These are phyloP conservation scores for Mechanitis messenoides DNA, from an alignment of 2,888 invertebrate genomes.

Conservation along the genomic window DNA sequence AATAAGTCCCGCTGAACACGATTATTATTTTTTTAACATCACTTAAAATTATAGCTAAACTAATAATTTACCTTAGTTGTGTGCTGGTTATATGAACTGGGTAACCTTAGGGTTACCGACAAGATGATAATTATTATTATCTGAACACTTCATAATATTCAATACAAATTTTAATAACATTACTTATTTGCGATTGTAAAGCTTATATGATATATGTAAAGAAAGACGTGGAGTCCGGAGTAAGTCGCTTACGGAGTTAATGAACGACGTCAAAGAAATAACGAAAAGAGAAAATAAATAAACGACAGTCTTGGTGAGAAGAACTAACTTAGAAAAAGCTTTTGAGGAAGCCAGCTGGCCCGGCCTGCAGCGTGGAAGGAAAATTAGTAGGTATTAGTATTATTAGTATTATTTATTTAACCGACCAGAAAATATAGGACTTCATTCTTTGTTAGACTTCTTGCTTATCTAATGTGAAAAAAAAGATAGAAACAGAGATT, in stretches of 20 bases:
- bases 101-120: conserved; percentile 39
- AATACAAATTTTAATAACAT: conserved; percentile 53
- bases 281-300: conserved; percentile 64
- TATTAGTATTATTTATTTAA: conserved; percentile 15
- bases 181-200: conserved; percentile 60
- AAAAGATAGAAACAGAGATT: too few species aligned
- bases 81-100: conserved; percentile 62
- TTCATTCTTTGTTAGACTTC: too few species aligned
- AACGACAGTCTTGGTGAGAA: conserved; percentile 75
- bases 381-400: conserved; percentile 30
- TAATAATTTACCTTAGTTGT: conserved; percentile 66
- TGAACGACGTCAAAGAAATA: conserved; percentile 55
- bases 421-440: background rate
- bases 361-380: conserved; percentile 81
- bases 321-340: conserved; percentile 90
- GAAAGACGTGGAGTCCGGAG: conserved; percentile 57
- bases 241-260: conserved; percentile 52
- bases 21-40: conserved; percentile 63
- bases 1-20: conserved; percentile 74
- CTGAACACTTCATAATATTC: conserved; percentile 70
- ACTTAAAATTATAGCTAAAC: conserved; percentile 70
- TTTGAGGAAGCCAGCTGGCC: conserved; percentile 95
- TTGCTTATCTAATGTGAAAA: too few species aligned
- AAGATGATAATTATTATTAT: conserved; percentile 58
- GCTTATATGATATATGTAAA: conserved; percentile 50